Conservation (phyloP, 2,888 invertebrate genomes). For the Drosophila kambysellisi region DNA sequence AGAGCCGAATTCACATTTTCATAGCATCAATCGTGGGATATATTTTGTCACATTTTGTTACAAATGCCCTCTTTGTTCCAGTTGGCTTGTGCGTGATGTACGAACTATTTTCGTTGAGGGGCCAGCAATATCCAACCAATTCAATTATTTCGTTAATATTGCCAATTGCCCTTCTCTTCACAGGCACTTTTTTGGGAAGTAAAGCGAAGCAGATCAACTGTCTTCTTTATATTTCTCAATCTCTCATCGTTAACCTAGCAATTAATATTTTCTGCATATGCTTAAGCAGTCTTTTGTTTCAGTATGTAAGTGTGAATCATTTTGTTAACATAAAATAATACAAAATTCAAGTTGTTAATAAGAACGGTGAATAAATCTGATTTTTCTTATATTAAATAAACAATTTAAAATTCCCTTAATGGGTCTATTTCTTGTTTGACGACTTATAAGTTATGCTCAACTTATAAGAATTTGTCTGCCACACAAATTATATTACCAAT, state of each 20-base stretch:
- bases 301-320: conserved; percentile 21
- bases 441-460: neutral
- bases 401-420: neutral
- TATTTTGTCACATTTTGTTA: conserved; percentile 35
- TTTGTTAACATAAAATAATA: conserved; percentile 37
- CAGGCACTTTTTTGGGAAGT: conserved; percentile 19
- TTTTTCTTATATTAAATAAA: neutral
- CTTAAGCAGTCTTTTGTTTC: conserved; percentile 28
- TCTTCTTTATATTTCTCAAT: conserved; percentile 42
- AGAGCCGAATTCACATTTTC: conserved; percentile 44
- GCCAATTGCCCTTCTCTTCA: conserved; percentile 42
- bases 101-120: conserved; percentile 41
- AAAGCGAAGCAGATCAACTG: conserved; percentile 31
- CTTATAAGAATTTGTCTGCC: neutral
- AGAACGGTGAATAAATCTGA: neutral
- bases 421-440: neutral
- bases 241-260: conserved; percentile 47
- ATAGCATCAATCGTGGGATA: conserved; percentile 48
- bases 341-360: conserved; percentile 6
- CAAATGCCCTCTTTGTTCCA: conserved; percentile 45
- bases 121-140: conserved; percentile 21
- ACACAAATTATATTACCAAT: neutral
- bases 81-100: conserved; percentile 42
- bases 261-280: conserved; percentile 57
- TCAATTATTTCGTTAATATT: conserved; percentile 29